A percentile compares a stretch with the other conserved stretches of the same genome.
These are phyloP conservation scores for Hippocampus mohnikei DNA, from an alignment of 2,113 vertebrate species.

Conservation along the genomic window DNA sequence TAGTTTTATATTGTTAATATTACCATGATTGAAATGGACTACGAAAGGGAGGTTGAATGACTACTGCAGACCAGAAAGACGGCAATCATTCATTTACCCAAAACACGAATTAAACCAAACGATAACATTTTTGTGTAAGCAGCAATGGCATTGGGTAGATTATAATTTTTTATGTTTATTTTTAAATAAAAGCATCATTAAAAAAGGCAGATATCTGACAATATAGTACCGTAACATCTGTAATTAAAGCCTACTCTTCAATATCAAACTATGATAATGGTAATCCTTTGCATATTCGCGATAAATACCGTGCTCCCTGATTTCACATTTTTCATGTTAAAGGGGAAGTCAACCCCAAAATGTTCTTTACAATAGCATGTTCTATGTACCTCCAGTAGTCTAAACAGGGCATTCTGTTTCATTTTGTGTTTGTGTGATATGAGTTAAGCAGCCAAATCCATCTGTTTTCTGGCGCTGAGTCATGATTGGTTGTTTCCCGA, in stretches of 20 bases:
- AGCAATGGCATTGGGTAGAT: not conserved
- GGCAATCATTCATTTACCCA: constrained; percentile 14
- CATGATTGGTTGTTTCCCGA: no score
- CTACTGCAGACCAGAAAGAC: not conserved
- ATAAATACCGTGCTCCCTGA: not conserved
- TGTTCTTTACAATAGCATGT: no score
- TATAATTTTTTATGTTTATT: not conserved
- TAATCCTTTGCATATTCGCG: not conserved
- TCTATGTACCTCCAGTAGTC: no score
- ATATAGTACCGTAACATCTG: constrained; percentile 20
- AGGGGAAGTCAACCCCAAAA: no score
- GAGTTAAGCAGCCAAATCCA: no score
- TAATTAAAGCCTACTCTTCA: not conserved
- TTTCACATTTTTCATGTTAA: no score
- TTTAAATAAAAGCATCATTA: not conserved
- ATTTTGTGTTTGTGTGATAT: no score
- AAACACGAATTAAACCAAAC: not conserved
- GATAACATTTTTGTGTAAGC: not conserved
- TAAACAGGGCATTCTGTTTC: no score
- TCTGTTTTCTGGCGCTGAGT: no score
- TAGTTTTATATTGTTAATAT: not conserved
- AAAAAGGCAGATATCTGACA: constrained; percentile 14
- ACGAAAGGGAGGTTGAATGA: not conserved
- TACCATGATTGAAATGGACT: not conserved
- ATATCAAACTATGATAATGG: not conserved